Evolutionary conservation across 2,888 invertebrate species (phyloP).

Genomic region (Abrostola tripartita): DNA sequence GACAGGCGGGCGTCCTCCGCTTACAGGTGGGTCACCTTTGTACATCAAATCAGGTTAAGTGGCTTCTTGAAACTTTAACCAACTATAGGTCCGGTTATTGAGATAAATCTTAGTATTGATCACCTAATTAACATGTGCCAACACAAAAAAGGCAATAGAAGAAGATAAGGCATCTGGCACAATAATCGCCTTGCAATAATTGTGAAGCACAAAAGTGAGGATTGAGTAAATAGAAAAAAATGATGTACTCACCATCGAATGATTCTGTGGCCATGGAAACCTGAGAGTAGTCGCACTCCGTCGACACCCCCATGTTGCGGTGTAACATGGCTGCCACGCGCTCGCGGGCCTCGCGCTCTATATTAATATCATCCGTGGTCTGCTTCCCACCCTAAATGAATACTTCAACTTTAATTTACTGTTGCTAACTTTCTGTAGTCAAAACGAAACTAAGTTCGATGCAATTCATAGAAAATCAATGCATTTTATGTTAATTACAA

Average conservation of each 20-base stretch:
- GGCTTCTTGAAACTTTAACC: too few species aligned
- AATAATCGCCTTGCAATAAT: too few species aligned
- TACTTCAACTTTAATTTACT: neutral
- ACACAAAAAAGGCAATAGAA: too few species aligned
- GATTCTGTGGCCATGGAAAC: constrained; percentile 68
- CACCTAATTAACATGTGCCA: too few species aligned
- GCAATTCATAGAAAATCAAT: too few species aligned
- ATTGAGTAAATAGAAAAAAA: neutral
- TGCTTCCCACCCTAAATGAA: constrained; percentile 49
- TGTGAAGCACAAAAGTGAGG: neutral
- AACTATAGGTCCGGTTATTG: too few species aligned
- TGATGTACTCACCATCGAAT: constrained; percentile 63
- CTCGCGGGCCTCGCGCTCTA: constrained; percentile 75
- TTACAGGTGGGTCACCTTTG: constrained; percentile 34
- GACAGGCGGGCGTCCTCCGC: constrained; percentile 51
- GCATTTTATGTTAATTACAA: too few species aligned
- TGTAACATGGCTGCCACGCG: constrained; percentile 76
- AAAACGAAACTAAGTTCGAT: too few species aligned
- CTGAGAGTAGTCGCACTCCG: constrained; percentile 67
- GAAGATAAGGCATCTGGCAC: too few species aligned
- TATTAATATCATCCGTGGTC: constrained; percentile 66
- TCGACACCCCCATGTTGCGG: constrained; percentile 64
- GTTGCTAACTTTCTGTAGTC: neutral
- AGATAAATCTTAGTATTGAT: too few species aligned
- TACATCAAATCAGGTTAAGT: neutral